Evolutionary conservation across 2,888 invertebrate species (phyloP), one percentile per base, ranked within the genome.

Genomic region (Lithophane socia): DNA sequence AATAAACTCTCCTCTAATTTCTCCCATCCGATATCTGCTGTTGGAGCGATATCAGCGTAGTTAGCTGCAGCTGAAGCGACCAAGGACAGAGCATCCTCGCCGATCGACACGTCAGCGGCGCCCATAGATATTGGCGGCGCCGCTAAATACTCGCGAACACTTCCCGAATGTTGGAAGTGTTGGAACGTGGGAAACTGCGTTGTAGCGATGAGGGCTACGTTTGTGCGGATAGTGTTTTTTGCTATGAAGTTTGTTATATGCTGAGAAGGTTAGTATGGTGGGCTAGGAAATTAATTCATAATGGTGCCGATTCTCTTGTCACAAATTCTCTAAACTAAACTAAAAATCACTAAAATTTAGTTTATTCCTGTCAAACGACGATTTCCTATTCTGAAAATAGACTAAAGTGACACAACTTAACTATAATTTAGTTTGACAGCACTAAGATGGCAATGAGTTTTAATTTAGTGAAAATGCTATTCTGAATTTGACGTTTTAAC

Each of bases 61-160:
- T 58, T 24, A 37, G 63, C 24, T 70, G 78, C 69, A 84, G 52
- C 69, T 69, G 76, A 72, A 71, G 9, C 42, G 47, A 58, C 74
- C 74, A 68, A 68, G 82, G 58, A 63, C 67, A 60, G 64, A 60
- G 29, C 24, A 37, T 70, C 68, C 66, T 76, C 58, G 18, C 29
- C 9, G 75, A 75, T 84, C 82, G 69, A 81, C 84, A 81, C 82
- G 72, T 84, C 78, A 81, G 60, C 75, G 65, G 52, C 65, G n/a
- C 44, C 56, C n/a, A n/a, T n/a, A n/a, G n/a, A n/a, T n/a, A n/a
- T n/a, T 3, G 2, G 29, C 29, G 37, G 37, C 65, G n/a, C 44
- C 56, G 24, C 64, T 77, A 65, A 65, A 37, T 61, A 58, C 72
- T 64, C 65, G 65, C 71, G 56, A 18, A 42, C n/a, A 16, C 4